These are phyloP conservation scores for Plagiodera versicolora DNA, from an alignment of 2,888 invertebrate species.

Conservation along the genomic window DNA sequence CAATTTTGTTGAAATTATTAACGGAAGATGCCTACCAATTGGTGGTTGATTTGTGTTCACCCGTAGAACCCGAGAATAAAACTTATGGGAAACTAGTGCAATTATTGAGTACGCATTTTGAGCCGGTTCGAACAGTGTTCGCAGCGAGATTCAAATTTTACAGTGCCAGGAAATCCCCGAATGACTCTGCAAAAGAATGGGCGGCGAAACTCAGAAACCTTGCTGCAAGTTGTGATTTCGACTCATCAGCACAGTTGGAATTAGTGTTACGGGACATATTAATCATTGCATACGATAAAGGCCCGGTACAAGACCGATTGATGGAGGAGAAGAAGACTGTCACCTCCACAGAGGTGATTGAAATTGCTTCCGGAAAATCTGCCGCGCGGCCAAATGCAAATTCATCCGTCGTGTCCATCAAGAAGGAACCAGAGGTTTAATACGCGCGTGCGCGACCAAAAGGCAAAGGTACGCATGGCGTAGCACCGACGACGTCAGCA, in stretches of 20 bases:
- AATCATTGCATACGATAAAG: conserved; percentile 16
- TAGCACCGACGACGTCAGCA: too few species aligned
- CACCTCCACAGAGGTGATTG: conserved; percentile 5
- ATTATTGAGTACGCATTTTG: neutral
- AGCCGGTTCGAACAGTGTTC: neutral
- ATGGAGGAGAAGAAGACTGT: conserved; percentile 11
- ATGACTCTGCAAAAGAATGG: conserved; percentile 8
- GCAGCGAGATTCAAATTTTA: neutral
- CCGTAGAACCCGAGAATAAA: neutral
- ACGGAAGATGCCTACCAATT: neutral
- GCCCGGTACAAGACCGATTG: conserved; percentile 13
- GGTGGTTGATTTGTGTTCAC: neutral
- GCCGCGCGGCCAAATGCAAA: neutral
- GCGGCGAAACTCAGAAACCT: conserved; percentile 4
- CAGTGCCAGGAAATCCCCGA: neutral
- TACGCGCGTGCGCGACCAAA: too few species aligned
- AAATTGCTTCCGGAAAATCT: conserved; percentile 4
- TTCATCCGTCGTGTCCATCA: neutral
- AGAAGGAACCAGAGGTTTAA: neutral
- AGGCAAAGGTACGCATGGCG: too few species aligned
- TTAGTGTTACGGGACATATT: conserved; percentile 13
- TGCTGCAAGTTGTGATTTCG: neutral
- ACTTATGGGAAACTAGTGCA: neutral
- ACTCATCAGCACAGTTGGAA: neutral
- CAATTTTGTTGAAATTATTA: neutral